Base-by-base conservation (phyloP, 2,888 invertebrate genomes). In the Timandra comae region DNA sequence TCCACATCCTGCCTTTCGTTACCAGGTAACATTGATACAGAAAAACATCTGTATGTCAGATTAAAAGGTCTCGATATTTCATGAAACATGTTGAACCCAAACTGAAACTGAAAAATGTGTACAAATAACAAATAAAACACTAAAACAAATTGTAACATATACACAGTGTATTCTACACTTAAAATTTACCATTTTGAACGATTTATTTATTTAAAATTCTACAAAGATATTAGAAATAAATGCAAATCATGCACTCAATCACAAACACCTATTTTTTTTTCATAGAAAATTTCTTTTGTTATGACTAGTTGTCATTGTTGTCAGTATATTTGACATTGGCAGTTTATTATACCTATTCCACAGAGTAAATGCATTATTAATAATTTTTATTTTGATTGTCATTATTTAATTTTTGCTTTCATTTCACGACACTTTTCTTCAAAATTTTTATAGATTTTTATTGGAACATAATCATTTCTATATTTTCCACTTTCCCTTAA, bases 1-100 rank as follows among this genome's bases (percentile, higher is more conserved):
- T 98, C 98, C 2, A 98, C 96, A 73, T 98, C 97, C 59, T 94
- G 93, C 34, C 97, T 88, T 63, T 97, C 97, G 66, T 95, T 95
- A 30, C 96, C 97, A 24, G 97, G 96, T 31, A 97, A 78, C 97
- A 98, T 97, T 6, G 96, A 96, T 1, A 97, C 96, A 1, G 98
- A 97, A 80, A 91, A 98, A 71, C 96, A 97, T 80, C 91, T 90
- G 71, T 97, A 98, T 26, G 93, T 92, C 56, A 91, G 91, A 58
- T 91, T 93, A 66, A 95, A 95, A 12, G 91, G 92, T 39, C 95
- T 88, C 23, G 92, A 90, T 39, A 91, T 90, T 56, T 95, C 95
- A 52, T 94, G 94, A 69, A 95, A 95, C 89, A 95, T 91, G 73
- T 94, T 94, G 79, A 96, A 95, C 24, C 93, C 91, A 74, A 96